Evolutionary conservation across 2,888 invertebrate genomes (phyloP), one percentile per base, ranked within the genome.

Genomic region (Bellardia bayeri): DNA sequence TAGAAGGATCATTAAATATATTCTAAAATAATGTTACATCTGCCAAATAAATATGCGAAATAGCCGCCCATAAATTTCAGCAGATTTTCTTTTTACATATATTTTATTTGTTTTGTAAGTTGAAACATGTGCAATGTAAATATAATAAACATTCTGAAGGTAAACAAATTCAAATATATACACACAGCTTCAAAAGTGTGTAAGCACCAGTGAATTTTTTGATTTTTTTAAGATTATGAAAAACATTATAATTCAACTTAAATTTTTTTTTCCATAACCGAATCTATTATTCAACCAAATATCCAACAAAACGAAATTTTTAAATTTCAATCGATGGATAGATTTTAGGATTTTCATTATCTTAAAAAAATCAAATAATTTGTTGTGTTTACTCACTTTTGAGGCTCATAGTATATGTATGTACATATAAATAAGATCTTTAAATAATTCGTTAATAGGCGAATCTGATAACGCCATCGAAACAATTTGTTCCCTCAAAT

Each of bases 101-200:
- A 23, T 23, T 23, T 1, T 23, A 23, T 23, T 74, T 64, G 74
- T 74, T 63, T 74, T 66, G n/a, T 51, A 51, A 54, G 13, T 69
- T 82, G 16, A 51, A 69, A 61, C 16, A 76, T 82, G 23, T 69
- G 51, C 33, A 69, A 23, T 68, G 42, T 45, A 71, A 61, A 80
- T 54, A 23, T 11, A 33, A 74, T 42, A 82, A 79, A 69, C 56
- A 64, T 23, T 54, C 9, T 42, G 45, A 80, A 75, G 64, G 23
- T 80, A 83, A 83, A 71, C 80, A 86, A 42, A 8, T 23, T 0
- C 23, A 23, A 23, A 23, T 23, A 23, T n/a, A n/a, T n/a, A n/a
- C n/a, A n/a, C n/a, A n/a, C n/a, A n/a, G n/a, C n/a, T n/a, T n/a
- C n/a, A n/a, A n/a, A n/a, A n/a, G n/a, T n/a, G n/a, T n/a, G n/a